Conservation (phyloP, 2,888 invertebrate species). For the Pasiphila rectangulata region DNA sequence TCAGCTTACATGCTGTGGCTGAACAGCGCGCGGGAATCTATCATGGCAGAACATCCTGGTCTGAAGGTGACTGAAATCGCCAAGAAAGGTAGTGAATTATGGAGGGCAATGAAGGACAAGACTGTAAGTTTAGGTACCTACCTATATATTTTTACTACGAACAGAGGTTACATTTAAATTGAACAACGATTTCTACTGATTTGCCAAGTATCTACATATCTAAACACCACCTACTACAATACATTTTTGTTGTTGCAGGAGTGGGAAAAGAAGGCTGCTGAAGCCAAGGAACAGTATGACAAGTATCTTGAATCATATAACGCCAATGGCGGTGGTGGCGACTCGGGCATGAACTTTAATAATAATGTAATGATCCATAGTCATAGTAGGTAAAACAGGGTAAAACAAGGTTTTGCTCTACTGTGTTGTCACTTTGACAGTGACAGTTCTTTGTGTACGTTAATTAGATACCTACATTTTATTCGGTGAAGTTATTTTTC, state of each 20-base stretch:
- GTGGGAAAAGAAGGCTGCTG: constrained; percentile 94
- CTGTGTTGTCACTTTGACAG: no score
- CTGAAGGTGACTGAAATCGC: constrained; percentile 95
- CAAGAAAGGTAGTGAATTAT: constrained; percentile 97
- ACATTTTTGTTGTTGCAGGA: constrained; percentile 76
- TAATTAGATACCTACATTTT: no score
- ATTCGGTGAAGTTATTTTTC: no score
- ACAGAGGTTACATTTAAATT: no score
- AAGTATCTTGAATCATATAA: constrained; percentile 94
- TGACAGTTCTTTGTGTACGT: no score
- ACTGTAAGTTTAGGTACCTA: constrained; percentile 84
- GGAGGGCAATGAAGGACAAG: constrained; percentile 94
- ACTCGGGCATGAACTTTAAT: no score
- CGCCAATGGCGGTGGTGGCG: constrained; percentile 85
- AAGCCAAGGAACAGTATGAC: constrained; percentile 93
- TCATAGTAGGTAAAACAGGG: no score
- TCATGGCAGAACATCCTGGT: constrained; percentile 95
- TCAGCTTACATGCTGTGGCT: constrained; percentile 98
- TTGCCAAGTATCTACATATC: neutral
- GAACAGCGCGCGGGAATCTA: constrained; percentile 90
- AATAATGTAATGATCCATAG: no score
- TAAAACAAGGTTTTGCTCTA: no score
- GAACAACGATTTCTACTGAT: no score
- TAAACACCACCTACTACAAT: constrained; percentile 2
- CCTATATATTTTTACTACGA: no score